phyloP scores from a whole-genome alignment of 2,113 vertebrate species.

The Chunga burmeisteri region DNA sequence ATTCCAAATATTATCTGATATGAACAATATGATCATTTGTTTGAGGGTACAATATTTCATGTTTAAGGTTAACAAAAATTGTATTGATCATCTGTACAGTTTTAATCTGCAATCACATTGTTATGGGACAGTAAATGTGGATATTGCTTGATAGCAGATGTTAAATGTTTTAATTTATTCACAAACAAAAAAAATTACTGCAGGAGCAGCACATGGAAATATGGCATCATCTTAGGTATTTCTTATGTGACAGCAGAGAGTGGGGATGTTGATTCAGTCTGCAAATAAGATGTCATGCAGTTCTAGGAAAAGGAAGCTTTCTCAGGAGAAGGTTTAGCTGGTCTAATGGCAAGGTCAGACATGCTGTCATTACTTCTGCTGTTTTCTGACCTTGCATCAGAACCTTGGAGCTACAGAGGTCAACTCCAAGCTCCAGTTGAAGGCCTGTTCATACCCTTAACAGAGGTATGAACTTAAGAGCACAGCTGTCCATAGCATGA shows the following conservation, averaged over 20 bases:
- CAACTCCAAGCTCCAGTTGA: neutral
- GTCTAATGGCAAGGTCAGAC: neutral
- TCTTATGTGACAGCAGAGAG: neutral
- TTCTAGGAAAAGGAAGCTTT: neutral
- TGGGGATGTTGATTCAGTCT: neutral
- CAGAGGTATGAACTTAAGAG: neutral
- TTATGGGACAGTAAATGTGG: slow-evolving; percentile 45
- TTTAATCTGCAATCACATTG: slow-evolving; percentile 44
- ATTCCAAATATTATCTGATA: neutral
- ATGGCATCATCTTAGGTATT: neutral
- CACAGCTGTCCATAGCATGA: neutral
- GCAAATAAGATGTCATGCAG: neutral
- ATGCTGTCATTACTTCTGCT: neutral
- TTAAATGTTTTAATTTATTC: slow-evolving; percentile 46
- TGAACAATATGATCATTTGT: neutral
- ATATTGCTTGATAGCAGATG: slow-evolving; percentile 43
- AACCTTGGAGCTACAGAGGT: neutral
- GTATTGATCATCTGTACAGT: neutral
- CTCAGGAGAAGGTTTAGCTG: neutral
- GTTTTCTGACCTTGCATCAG: neutral
- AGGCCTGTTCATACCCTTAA: neutral
- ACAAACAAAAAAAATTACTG: slow-evolving; percentile 37
- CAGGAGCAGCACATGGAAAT: neutral
- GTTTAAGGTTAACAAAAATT: neutral
- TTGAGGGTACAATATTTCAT: neutral